Conservation (phyloP, 2,113 vertebrate genomes). For the Prionailurus viverrinus region DNA sequence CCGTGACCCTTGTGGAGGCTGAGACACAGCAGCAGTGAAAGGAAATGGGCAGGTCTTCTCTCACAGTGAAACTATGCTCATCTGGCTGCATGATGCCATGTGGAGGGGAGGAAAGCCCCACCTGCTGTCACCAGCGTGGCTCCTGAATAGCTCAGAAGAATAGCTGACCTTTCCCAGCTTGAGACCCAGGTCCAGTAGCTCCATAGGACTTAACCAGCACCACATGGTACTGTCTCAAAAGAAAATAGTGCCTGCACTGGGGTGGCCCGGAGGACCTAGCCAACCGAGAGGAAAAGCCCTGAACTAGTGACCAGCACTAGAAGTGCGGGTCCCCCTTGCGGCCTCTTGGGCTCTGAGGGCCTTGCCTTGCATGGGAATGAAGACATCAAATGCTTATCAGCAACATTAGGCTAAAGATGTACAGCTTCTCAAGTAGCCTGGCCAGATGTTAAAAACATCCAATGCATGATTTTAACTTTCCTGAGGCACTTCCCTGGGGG, state of each 20-base stretch:
- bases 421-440: neutral
- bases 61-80: neutral
- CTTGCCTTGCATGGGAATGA: neutral
- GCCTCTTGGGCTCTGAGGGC: no score
- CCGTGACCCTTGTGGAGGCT: neutral
- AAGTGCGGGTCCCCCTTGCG: fast-evolving
- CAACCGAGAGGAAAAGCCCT: no score
- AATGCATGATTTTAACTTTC: neutral
- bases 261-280: neutral
- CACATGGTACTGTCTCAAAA: neutral
- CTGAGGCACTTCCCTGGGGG: neutral
- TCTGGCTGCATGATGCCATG: neutral
- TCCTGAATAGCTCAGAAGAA: neutral
- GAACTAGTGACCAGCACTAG: neutral
- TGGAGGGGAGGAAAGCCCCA: neutral
- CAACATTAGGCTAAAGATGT: neutral
- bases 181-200: neutral
- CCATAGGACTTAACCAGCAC: neutral
- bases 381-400: neutral
- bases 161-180: neutral
- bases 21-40: neutral
- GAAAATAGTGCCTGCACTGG: no score
- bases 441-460: neutral
- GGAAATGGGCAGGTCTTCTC: neutral
- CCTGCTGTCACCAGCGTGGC: neutral